Percentiles rank a stretch among this genome's conserved stretches.
These are phyloP conservation scores for Channa maculata DNA, from an alignment of 2,113 vertebrate species.

Conservation along the genomic window DNA sequence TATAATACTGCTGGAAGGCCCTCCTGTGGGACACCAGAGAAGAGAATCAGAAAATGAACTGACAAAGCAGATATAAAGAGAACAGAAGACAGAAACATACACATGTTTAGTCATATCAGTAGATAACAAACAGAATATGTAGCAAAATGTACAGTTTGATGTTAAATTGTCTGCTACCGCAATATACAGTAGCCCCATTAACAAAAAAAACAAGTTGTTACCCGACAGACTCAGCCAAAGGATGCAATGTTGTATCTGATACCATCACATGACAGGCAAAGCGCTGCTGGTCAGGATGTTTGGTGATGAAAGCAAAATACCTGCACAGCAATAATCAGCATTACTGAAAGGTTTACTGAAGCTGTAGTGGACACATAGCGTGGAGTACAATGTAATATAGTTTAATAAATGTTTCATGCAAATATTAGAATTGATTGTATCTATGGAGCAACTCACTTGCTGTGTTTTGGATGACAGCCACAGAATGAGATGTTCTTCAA, in stretches of 20 bases:
- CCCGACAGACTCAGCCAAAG: conserved; percentile 91
- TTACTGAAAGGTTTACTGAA: neutral
- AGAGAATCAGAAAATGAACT: neutral
- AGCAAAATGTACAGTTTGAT: too few relatives aligned
- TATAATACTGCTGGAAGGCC: conserved; percentile 97
- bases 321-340: conserved; percentile 72
- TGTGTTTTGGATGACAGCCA: conserved; percentile 94
- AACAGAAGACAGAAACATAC: too few relatives aligned
- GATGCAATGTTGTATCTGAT: conserved; percentile 89
- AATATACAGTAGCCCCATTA: neutral
- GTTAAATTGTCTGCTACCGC: neutral
- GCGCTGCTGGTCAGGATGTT: conserved; percentile 92
- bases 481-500: conserved; percentile 98
- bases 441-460: conserved; percentile 83
- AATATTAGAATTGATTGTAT: neutral
- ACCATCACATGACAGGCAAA: conserved; percentile 98
- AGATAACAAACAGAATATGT: too few relatives aligned
- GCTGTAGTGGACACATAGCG: too few relatives aligned
- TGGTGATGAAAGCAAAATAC: conserved; percentile 97
- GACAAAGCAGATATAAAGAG: too few relatives aligned
- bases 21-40: conserved; percentile 82
- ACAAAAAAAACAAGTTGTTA: conserved; percentile 65
- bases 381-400: neutral
- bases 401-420: neutral
- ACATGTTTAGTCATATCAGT: too few relatives aligned